Evolutionary conservation across 2,888 invertebrate genomes (phyloP).

Genomic region (Artemia sinica): DNA sequence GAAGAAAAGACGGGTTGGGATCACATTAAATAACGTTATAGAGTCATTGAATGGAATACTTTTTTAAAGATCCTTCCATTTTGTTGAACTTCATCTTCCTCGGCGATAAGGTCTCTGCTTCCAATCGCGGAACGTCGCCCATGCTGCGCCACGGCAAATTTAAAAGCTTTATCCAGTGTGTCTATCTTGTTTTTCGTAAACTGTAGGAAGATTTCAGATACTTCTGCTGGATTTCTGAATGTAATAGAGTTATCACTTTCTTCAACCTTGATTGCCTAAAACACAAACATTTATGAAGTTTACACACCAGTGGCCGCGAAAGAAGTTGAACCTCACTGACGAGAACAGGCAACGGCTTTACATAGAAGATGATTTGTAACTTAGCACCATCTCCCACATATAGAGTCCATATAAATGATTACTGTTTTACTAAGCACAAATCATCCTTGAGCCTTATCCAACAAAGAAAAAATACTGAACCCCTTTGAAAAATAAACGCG

Average conservation of each 20-base stretch:
- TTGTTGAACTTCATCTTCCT: constrained; percentile 82
- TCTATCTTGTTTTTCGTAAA: constrained; percentile 57
- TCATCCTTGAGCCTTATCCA: too few species aligned
- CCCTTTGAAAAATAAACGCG: too few species aligned
- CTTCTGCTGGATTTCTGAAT: constrained; percentile 51
- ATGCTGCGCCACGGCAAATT: constrained; percentile 55
- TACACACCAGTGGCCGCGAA: too few species aligned
- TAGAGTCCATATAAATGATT: too few species aligned
- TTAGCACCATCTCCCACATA: too few species aligned
- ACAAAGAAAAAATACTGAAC: too few species aligned
- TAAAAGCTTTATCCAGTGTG: constrained; percentile 65
- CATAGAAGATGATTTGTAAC: too few species aligned
- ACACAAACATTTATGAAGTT: too few species aligned
- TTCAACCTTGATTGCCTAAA: constrained; percentile 50
- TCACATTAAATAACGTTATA: background rate
- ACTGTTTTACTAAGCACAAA: too few species aligned
- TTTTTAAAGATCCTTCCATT: constrained; percentile 92
- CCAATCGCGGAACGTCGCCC: constrained; percentile 61
- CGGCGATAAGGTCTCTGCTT: constrained; percentile 70
- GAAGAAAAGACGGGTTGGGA: constrained; percentile 27
- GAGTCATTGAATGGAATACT: constrained; percentile 35
- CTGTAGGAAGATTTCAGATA: constrained; percentile 50
- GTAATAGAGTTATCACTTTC: constrained; percentile 48
- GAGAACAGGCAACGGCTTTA: too few species aligned
- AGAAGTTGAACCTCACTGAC: too few species aligned